Conservation (phyloP, 30 jellyfish, hydroid and myxozoan species). For the Catostylus mosaicus region DNA sequence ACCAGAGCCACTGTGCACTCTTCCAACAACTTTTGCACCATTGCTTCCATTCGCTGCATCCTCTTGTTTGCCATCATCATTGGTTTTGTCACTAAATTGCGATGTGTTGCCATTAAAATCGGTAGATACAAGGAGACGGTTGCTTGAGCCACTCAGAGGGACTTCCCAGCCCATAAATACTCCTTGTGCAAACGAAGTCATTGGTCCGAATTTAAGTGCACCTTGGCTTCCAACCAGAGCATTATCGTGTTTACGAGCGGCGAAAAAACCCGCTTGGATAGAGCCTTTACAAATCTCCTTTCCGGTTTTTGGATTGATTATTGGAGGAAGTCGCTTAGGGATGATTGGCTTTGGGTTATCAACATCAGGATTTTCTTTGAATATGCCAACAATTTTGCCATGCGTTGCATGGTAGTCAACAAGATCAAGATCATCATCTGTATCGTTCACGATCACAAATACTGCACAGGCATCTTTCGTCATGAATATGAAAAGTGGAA, state of each 20-base stretch:
- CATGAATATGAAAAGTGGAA: slow-evolving; percentile 9
- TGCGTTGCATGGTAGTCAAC: slow-evolving; percentile 22
- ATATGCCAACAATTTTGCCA: slow-evolving; percentile 27
- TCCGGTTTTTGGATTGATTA: slow-evolving; percentile 22
- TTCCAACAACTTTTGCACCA: slow-evolving; percentile 39
- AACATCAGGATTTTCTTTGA: slow-evolving; percentile 22
- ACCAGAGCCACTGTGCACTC: slow-evolving; percentile 18
- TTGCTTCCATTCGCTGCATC: slow-evolving; percentile 22
- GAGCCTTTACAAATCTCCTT: slow-evolving; percentile 11
- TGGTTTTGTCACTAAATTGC: slow-evolving; percentile 27
- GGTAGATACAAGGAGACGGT: slow-evolving; percentile 35
- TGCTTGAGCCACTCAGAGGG: slow-evolving; percentile 16
- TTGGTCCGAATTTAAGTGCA: slow-evolving; percentile 20
- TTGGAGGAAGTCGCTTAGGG: slow-evolving; percentile 21
- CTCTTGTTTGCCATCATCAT: slow-evolving; percentile 19
- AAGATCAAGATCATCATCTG: slow-evolving; percentile 28
- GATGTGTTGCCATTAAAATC: slow-evolving; percentile 33
- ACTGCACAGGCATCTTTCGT: slow-evolving; percentile 7
- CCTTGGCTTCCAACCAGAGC: slow-evolving; percentile 27
- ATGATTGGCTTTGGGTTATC: slow-evolving; percentile 34
- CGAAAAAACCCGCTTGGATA: slow-evolving; percentile 36
- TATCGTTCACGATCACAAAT: slow-evolving; percentile 14
- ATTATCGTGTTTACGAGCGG: slow-evolving; percentile 3
- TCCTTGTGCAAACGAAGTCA: slow-evolving; percentile 30
- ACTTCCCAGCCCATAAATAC: slow-evolving; percentile 41